A percentile compares a stretch with the other conserved stretches of the same genome.
These are phyloP conservation scores for Drosophila repletoides DNA, from an alignment of 1,140 invertebrate species.

Conservation along the genomic window DNA sequence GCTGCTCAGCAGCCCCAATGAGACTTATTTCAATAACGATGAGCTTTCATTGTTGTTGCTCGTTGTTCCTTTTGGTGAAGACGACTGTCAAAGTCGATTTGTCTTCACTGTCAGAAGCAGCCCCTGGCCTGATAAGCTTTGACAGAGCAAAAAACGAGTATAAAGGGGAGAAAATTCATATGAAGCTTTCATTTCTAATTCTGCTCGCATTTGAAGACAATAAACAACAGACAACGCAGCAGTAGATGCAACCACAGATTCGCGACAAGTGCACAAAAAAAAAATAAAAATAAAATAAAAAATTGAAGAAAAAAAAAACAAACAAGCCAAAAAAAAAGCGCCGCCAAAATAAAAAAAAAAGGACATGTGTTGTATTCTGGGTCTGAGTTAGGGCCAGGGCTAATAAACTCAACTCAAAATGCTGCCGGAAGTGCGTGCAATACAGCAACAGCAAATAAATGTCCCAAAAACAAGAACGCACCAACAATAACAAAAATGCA, in stretches of 20 bases:
- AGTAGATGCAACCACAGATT: constrained; percentile 25
- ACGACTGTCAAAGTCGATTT: constrained; percentile 66
- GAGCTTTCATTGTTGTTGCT: constrained; percentile 16
- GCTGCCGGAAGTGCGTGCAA: constrained; percentile 68
- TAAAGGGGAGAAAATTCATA: neutral
- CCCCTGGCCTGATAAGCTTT: constrained; percentile 47
- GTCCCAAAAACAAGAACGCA: constrained; percentile 46
- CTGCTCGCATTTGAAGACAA: constrained; percentile 13
- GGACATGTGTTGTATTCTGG: constrained; percentile 50
- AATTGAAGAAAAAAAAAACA: constrained; percentile 7
- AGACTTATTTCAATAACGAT: constrained; percentile 8
- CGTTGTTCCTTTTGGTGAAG: constrained; percentile 34
- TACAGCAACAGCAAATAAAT: constrained; percentile 62
- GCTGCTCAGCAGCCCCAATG: constrained; percentile 16
- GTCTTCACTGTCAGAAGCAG: constrained; percentile 48
- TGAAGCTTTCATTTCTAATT: constrained; percentile 41
- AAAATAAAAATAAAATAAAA: constrained; percentile 22
- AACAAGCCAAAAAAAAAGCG: constrained; percentile 24
- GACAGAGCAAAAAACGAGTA: constrained; percentile 1
- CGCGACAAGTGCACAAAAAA: constrained; percentile 66
- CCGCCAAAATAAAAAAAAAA: neutral
- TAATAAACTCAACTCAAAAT: constrained; percentile 67
- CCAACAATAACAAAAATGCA: constrained; percentile 27
- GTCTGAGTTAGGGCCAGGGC: constrained; percentile 39
- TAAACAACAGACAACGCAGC: neutral